phyloP scores from a whole-genome alignment of 2,797 vertebrate genomes.

The Poeciliopsis paucimaculata region DNA sequence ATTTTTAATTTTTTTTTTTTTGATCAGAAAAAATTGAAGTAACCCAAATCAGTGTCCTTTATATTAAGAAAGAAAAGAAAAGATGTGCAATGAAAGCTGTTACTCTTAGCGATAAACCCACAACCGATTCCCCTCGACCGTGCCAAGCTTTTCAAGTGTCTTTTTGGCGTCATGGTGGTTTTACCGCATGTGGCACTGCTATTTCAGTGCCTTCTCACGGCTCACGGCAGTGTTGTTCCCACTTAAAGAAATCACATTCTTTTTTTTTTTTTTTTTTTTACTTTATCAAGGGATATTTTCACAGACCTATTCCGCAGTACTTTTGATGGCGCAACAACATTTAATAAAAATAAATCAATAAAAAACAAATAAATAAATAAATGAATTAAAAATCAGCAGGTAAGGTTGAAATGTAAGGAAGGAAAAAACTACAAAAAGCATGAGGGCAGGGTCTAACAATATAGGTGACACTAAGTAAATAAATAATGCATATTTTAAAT shows the following conservation, averaged over 20 bases:
- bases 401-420: not conserved
- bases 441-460: not conserved
- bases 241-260: not conserved
- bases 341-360: not conserved
- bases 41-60: not conserved
- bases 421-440: not conserved
- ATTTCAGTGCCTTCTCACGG: constrained; percentile 11
- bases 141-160: constrained; percentile 9
- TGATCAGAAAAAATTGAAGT: constrained; percentile 1
- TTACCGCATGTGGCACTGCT: constrained; percentile 9
- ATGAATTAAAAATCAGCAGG: not conserved
- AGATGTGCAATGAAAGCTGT: not conserved
- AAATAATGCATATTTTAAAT: not conserved
- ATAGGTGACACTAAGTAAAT: not conserved
- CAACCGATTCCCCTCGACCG: constrained; percentile 12
- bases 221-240: constrained; percentile 12
- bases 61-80: not conserved
- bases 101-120: constrained; percentile 18
- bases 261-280: not conserved
- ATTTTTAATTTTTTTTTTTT: not conserved
- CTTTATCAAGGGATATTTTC: not conserved
- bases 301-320: not conserved
- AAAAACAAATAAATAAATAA: too few relatives aligned
- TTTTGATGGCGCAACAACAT: not conserved
- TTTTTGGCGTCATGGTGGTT: constrained; percentile 23